Evolutionary conservation across 1,140 invertebrate species (phyloP).

Genomic region (Aphidius gifuensis): DNA sequence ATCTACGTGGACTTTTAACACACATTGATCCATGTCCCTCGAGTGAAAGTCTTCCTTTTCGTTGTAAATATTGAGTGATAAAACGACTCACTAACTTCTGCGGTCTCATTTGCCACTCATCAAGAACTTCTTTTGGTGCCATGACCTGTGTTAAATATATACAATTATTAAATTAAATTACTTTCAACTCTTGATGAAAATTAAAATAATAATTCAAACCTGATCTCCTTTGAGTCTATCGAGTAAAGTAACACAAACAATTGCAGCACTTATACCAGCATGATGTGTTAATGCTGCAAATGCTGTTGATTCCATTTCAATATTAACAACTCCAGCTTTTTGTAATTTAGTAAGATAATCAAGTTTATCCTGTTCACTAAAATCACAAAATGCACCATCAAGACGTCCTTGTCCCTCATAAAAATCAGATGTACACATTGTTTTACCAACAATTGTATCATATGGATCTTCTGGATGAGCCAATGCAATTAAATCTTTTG

Average conservation of each 20-base stretch:
- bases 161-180: slow-evolving; percentile 5
- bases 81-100: slow-evolving; percentile 84
- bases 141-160: slow-evolving; percentile 63
- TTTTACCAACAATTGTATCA: slow-evolving; percentile 84
- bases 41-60: slow-evolving; percentile 67
- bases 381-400: slow-evolving; percentile 97
- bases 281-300: slow-evolving; percentile 93
- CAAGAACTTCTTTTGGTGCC: slow-evolving; percentile 82
- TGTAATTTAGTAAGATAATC: slow-evolving; percentile 78
- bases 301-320: slow-evolving; percentile 95
- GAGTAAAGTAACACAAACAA: slow-evolving; percentile 90
- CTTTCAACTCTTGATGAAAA: not conserved
- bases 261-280: slow-evolving; percentile 89
- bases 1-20: slow-evolving; percentile 79
- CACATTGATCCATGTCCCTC: slow-evolving; percentile 73
- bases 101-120: slow-evolving; percentile 91
- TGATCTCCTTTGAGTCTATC: slow-evolving; percentile 94
- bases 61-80: slow-evolving; percentile 78
- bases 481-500: slow-evolving; percentile 72
- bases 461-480: slow-evolving; percentile 74
- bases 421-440: slow-evolving; percentile 95
- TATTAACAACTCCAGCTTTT: slow-evolving; percentile 83
- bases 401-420: slow-evolving; percentile 95
- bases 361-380: slow-evolving; percentile 84
- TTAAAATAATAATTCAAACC: slow-evolving; percentile 52